Conservation (phyloP, 2,113 vertebrate genomes). For the Gasterosteus aculeatus region DNA sequence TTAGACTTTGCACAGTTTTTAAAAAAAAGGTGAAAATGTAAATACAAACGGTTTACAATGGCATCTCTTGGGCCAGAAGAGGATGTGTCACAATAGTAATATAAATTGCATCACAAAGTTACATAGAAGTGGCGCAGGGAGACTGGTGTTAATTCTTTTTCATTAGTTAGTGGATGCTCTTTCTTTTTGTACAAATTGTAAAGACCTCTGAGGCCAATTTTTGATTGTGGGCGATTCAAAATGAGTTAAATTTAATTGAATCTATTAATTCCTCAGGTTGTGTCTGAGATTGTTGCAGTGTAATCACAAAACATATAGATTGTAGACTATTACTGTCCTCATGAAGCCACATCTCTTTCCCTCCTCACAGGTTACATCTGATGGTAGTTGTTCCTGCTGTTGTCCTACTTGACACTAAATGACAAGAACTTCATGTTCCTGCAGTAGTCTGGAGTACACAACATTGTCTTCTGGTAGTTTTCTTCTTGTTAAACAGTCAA, state of each 20-base stretch:
- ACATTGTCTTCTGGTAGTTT: too few relatives aligned
- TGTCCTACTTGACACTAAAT: too few relatives aligned
- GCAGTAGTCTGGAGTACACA: neutral
- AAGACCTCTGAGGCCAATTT: too few relatives aligned
- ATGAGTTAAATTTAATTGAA: too few relatives aligned
- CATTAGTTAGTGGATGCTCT: too few relatives aligned
- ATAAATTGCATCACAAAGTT: too few relatives aligned
- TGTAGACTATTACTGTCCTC: neutral
- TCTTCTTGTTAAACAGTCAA: neutral
- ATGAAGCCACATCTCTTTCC: too few relatives aligned
- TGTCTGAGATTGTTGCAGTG: neutral
- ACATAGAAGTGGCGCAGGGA: neutral
- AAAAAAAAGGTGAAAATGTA: neutral
- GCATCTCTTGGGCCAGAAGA: neutral
- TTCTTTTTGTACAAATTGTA: too few relatives aligned
- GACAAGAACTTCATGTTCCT: too few relatives aligned
- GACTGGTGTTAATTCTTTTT: neutral
- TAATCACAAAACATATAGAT: slow-evolving; percentile 5
- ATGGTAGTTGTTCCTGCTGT: too few relatives aligned
- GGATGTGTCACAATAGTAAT: neutral
- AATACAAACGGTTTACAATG: neutral
- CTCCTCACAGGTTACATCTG: too few relatives aligned
- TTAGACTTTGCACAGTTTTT: neutral
- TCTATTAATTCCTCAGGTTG: neutral
- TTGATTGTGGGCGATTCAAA: too few relatives aligned